Conservation (phyloP, 2,888 invertebrate species). For the Eupelmus urozonus region DNA sequence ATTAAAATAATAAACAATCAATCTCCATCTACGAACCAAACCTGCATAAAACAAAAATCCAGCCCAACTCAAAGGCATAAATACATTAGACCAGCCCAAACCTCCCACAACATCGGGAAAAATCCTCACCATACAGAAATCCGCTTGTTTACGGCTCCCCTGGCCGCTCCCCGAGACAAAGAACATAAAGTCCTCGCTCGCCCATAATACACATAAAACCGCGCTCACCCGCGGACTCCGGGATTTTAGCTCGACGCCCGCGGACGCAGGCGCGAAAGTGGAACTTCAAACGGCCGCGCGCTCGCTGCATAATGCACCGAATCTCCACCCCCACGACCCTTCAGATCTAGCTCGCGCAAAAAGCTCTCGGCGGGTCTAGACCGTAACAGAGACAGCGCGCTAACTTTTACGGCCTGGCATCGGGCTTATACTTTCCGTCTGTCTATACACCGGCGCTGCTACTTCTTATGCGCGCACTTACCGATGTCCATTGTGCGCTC, state of each 20-base stretch:
- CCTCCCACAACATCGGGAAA: too few species aligned
- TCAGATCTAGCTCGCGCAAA: constrained; percentile 25
- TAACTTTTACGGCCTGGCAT: constrained; percentile 38
- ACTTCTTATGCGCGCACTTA: constrained; percentile 56
- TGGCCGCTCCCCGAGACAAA: not conserved
- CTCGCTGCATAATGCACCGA: constrained; percentile 73
- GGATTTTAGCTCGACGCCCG: constrained; percentile 63
- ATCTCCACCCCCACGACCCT: constrained; percentile 41
- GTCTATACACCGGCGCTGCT: not conserved
- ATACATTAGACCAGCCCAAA: too few species aligned
- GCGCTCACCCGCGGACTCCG: not conserved
- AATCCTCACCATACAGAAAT: constrained; percentile 4
- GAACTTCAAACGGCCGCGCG: constrained; percentile 74
- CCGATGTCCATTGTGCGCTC: constrained; percentile 56
- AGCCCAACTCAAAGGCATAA: too few species aligned
- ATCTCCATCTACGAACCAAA: too few species aligned
- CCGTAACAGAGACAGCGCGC: too few species aligned
- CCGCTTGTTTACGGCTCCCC: constrained; percentile 38
- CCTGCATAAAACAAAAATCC: too few species aligned
- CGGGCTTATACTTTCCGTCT: constrained; percentile 1
- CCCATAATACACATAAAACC: constrained; percentile 18
- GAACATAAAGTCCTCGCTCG: constrained; percentile 15
- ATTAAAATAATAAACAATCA: too few species aligned
- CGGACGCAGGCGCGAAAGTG: constrained; percentile 63
- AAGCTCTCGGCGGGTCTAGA: constrained; percentile 19